Evolutionary conservation across 2,888 invertebrate species (phyloP).

Genomic region (Caenorhabditis japonica): DNA sequence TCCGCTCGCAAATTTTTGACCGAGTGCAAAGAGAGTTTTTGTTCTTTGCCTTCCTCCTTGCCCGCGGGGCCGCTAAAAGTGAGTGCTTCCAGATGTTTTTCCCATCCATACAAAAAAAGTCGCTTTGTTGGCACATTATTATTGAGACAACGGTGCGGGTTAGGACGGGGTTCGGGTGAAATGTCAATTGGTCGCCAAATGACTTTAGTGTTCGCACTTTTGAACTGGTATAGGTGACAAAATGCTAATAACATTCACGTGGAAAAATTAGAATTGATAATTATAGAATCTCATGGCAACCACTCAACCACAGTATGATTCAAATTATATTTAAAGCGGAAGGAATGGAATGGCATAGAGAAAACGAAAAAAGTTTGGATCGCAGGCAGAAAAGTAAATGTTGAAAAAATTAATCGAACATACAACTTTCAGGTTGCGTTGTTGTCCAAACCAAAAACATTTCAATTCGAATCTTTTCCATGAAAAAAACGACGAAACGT

Average conservation of each 20-base stretch:
- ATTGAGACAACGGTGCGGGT: constrained; percentile 37
- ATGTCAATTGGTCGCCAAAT: constrained; percentile 5
- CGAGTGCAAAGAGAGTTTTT: constrained; percentile 19
- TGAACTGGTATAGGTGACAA: no score
- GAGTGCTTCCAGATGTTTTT: constrained; percentile 50
- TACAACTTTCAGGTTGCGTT: neutral
- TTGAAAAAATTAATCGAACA: neutral
- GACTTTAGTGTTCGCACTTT: no score
- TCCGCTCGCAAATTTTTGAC: constrained; percentile 38
- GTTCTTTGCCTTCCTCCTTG: constrained; percentile 1
- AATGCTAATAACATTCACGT: no score
- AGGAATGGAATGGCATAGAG: no score
- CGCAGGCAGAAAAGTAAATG: no score
- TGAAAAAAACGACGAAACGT: constrained; percentile 25
- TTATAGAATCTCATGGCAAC: no score
- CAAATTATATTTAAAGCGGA: no score
- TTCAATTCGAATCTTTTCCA: constrained; percentile 23
- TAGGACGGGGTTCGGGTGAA: constrained; percentile 4
- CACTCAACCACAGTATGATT: no score
- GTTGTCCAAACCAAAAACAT: neutral
- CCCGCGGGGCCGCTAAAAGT: no score
- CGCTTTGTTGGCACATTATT: constrained; percentile 8
- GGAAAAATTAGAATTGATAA: no score
- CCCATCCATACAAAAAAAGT: neutral
- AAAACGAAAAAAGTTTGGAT: no score